Evolutionary conservation across 2,113 vertebrate genomes (phyloP).

Genomic region (Myodes glareolus): DNA sequence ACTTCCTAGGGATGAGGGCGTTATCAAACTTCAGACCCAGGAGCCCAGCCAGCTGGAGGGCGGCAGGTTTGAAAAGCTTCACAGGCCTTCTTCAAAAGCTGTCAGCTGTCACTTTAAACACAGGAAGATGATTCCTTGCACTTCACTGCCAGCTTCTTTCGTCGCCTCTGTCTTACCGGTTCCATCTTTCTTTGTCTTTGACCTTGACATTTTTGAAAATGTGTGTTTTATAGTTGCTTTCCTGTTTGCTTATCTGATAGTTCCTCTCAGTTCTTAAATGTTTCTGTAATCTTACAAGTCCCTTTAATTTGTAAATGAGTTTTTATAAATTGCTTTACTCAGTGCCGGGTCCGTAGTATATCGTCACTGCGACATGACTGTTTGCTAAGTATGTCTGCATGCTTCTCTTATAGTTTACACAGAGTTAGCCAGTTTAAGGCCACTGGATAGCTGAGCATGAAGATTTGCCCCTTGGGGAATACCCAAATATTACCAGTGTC

Average conservation of each 20-base stretch:
- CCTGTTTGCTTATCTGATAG: background rate
- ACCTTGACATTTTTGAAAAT: background rate
- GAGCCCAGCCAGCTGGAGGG: background rate
- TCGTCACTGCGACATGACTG: background rate
- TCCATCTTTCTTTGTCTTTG: background rate
- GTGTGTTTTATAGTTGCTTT: constrained; percentile 37
- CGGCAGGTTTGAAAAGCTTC: background rate
- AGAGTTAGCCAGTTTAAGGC: background rate
- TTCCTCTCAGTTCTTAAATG: background rate
- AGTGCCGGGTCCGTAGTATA: background rate
- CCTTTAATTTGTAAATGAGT: constrained; percentile 41
- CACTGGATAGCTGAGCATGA: background rate
- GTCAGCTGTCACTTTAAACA: background rate
- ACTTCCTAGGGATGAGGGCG: background rate
- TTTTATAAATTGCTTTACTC: constrained; percentile 20
- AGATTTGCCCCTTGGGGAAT: background rate
- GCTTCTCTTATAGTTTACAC: background rate
- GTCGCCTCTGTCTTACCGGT: background rate
- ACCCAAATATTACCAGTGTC: background rate
- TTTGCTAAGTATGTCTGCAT: background rate
- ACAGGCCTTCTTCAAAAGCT: background rate
- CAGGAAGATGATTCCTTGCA: background rate
- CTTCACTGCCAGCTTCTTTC: background rate
- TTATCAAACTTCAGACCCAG: background rate
- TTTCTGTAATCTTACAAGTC: constrained; percentile 41